Evolutionary conservation across 2,888 invertebrate species (phyloP).

Genomic region (Tromatobia lineatoria): DNA sequence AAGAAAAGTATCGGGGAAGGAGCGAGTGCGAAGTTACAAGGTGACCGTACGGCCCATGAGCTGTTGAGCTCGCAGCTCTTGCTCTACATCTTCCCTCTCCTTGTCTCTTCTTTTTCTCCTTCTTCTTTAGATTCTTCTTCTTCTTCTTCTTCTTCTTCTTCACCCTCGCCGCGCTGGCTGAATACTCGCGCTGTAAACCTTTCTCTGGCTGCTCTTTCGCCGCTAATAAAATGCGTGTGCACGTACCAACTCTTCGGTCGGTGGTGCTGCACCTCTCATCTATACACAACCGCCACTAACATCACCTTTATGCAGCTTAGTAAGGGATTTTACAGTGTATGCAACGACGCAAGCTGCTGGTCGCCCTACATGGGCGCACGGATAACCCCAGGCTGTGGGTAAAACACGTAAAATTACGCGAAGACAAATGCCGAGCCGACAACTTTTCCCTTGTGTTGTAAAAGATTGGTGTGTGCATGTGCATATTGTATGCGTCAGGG

Average conservation of each 20-base stretch:
- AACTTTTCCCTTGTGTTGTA: slow-evolving; percentile 16
- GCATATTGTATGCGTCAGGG: background rate
- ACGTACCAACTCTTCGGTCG: slow-evolving; percentile 40
- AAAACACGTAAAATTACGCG: slow-evolving; percentile 47
- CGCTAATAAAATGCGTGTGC: slow-evolving; percentile 65
- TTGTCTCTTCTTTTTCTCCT: slow-evolving; percentile 26
- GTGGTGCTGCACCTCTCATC: slow-evolving; percentile 33
- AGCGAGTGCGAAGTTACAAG: slow-evolving; percentile 59
- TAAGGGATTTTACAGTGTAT: slow-evolving; percentile 1
- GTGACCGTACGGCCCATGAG: slow-evolving; percentile 19
- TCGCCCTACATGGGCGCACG: slow-evolving; percentile 38
- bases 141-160: background rate
- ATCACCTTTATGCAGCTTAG: slow-evolving; percentile 19
- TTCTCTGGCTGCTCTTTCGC: slow-evolving; percentile 48
- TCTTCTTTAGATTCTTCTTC: slow-evolving; percentile 7
- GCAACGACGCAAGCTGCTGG: background rate
- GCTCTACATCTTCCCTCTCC: slow-evolving; percentile 1
- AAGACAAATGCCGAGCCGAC: slow-evolving; percentile 30
- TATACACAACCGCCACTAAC: slow-evolving; percentile 24
- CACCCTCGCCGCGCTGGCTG: background rate
- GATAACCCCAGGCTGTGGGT: slow-evolving; percentile 25
- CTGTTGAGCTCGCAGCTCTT: slow-evolving; percentile 35
- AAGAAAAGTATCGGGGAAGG: slow-evolving; percentile 16
- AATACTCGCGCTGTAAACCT: slow-evolving; percentile 59
- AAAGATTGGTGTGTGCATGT: background rate